Conservation (phyloP, 2,888 invertebrate genomes). For the Andrena hattorfiana region DNA sequence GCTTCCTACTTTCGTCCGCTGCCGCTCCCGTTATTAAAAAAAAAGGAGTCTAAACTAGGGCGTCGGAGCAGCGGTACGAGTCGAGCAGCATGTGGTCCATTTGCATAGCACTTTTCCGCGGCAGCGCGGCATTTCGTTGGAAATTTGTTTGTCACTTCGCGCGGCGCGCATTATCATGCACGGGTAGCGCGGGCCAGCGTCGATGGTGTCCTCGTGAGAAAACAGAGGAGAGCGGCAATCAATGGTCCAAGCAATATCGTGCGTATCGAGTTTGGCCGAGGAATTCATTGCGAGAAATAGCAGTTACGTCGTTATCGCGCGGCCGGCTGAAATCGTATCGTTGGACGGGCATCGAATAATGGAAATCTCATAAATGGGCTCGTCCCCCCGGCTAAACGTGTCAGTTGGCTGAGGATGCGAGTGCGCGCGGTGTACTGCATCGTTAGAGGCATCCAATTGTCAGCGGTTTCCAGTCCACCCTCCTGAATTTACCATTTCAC, state of each 20-base stretch:
- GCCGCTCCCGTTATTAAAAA: slow-evolving; percentile 1
- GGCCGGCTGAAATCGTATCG: slow-evolving; percentile 22
- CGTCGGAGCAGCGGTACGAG: slow-evolving; percentile 23
- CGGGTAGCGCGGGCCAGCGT: too few relatives aligned
- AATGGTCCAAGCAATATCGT: background rate
- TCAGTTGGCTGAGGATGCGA: slow-evolving; percentile 48
- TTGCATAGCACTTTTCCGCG: slow-evolving; percentile 19
- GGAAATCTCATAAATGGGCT: slow-evolving; percentile 67
- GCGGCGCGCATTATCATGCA: background rate
- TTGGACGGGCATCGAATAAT: slow-evolving; percentile 52
- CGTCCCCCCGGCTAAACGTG: slow-evolving; percentile 59
- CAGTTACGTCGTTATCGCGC: background rate
- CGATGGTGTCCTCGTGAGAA: too few relatives aligned
- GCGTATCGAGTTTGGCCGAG: slow-evolving; percentile 8
- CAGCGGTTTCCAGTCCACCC: slow-evolving; percentile 33
- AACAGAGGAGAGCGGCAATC: too few relatives aligned
- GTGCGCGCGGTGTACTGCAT: slow-evolving; percentile 27
- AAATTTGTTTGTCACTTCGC: slow-evolving; percentile 7
- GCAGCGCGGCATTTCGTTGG: slow-evolving; percentile 10
- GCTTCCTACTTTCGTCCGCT: background rate
- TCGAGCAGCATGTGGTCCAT: slow-evolving; percentile 9
- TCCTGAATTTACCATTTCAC: slow-evolving; percentile 23
- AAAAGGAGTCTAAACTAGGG: slow-evolving; percentile 24
- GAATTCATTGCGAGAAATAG: slow-evolving; percentile 21
- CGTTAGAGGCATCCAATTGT: slow-evolving; percentile 47